Percentiles rank a stretch among this genome's conserved stretches.
Conservation (phyloP, 2,888 invertebrate species). For the Hypomecis atomaria region DNA sequence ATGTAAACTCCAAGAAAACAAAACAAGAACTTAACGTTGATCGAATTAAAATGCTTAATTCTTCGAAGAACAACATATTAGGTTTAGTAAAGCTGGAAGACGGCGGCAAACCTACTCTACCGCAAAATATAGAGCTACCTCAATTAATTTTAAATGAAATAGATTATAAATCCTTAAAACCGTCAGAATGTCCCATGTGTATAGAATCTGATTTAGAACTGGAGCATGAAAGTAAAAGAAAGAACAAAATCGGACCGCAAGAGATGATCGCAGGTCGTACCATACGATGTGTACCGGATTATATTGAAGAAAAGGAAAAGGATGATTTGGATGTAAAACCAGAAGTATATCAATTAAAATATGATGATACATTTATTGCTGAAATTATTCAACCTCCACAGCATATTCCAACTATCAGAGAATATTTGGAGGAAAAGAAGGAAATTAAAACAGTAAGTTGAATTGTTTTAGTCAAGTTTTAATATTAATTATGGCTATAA, state of each 20-base stretch:
- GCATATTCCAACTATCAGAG: neutral
- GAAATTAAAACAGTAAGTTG: conserved; percentile 20
- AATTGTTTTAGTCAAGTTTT: no score
- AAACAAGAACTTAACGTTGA: conserved; percentile 1
- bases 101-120: conserved; percentile 1
- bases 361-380: conserved; percentile 34
- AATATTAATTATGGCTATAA: no score
- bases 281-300: neutral
- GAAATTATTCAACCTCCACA: conserved; percentile 12
- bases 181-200: conserved; percentile 1
- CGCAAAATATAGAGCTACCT: conserved; percentile 5
- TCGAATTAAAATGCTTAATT: conserved; percentile 4
- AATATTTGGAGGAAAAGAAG: conserved; percentile 15
- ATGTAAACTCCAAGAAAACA: neutral
- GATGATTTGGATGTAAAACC: conserved; percentile 42
- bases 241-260: neutral
- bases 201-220: conserved; percentile 10
- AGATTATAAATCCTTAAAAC: conserved; percentile 7
- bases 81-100: conserved; percentile 8
- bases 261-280: conserved; percentile 4
- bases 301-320: conserved; percentile 40
- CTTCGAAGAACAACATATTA: conserved; percentile 8
- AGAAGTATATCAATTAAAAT: conserved; percentile 50
- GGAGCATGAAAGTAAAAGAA: conserved; percentile 11
- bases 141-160: neutral